Evolutionary conservation across 2,888 invertebrate species (phyloP).

Genomic region (Diaprepes abbreviatus): DNA sequence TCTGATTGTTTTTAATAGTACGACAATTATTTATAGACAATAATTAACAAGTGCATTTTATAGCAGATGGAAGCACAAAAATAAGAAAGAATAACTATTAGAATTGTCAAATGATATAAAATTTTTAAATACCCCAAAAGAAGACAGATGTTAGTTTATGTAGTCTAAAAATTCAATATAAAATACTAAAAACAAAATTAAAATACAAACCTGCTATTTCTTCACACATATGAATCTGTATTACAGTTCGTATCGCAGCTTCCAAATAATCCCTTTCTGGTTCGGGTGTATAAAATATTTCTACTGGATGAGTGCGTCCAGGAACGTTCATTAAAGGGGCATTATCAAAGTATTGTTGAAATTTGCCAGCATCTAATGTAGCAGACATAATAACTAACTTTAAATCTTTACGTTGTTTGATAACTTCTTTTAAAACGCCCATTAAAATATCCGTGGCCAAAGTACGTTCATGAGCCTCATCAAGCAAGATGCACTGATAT

Average conservation of each 20-base stretch:
- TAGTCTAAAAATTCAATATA: too few species aligned
- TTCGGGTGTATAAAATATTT: conserved; percentile 99
- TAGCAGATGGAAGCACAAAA: too few species aligned
- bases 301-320: conserved; percentile 94
- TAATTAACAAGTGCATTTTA: too few species aligned
- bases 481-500: conserved; percentile 95
- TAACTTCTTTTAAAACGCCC: conserved; percentile 98
- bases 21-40: too few species aligned
- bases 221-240: conserved; percentile 95
- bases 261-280: conserved; percentile 98
- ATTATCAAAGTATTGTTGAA: conserved; percentile 98
- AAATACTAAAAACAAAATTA: not conserved
- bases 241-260: conserved; percentile 97
- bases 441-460: conserved; percentile 98
- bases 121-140: too few species aligned
- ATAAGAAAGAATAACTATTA: too few species aligned
- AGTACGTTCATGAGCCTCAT: conserved; percentile 99
- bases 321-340: conserved; percentile 99
- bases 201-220: conserved; percentile 85
- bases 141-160: too few species aligned
- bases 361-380: conserved; percentile 98
- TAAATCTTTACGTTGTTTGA: conserved; percentile 90
- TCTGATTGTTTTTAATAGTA: too few species aligned
- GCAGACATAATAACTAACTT: conserved; percentile 99
- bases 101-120: too few species aligned